Base-by-base conservation (phyloP, 2,113 vertebrate species). In the Ceratotherium simum region DNA sequence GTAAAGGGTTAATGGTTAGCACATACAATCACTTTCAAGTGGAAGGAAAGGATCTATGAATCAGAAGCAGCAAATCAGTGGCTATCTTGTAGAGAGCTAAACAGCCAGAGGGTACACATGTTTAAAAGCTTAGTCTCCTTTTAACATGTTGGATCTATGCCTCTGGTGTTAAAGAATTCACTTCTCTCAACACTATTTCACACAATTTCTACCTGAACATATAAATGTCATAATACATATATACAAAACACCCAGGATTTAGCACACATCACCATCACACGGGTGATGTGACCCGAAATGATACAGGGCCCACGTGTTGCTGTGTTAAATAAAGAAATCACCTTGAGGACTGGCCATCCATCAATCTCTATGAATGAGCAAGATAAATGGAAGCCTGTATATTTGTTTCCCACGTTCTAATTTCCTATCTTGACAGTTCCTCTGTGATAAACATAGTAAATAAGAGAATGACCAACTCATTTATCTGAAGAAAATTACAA, bases 91-190 rank as follows among this genome's bases (percentile, higher is more conserved):
- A 80, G 21, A 36, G 36, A 78, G 46, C 16, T 33, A 8, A 33
- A 7, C 2, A 46, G 33, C 33, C 25, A 21, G 0, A 14, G 65
- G 10, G 18, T 23, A 7, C 1, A n/a, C 1, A 3, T 4, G 8
- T 46, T 60, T 82, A 56, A 69, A 85, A 33, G 11, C 5, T 1
- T 4, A 65, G 48, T 48, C 29, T 82, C 60, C 73, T 90, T n/a
- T 56, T 54, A 82, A 27, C 21, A 90, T 20, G 25, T 5, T 48
- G 14, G 10, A 87, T 5, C 54, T 42, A 29, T 11, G 13, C 14
- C 51, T 87, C 39, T 25, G 5, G 56, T 54, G 81, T 36, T 94
- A 79, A 39, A 95, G 54, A 31, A 42, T 2, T 7, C 2, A 12
- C 48, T 94, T 86, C 90, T 75, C 80, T 54, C 42, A 29, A 82